phyloP scores from a whole-genome alignment of 2,797 vertebrate genomes.

The Halcyon smyrnensis region DNA sequence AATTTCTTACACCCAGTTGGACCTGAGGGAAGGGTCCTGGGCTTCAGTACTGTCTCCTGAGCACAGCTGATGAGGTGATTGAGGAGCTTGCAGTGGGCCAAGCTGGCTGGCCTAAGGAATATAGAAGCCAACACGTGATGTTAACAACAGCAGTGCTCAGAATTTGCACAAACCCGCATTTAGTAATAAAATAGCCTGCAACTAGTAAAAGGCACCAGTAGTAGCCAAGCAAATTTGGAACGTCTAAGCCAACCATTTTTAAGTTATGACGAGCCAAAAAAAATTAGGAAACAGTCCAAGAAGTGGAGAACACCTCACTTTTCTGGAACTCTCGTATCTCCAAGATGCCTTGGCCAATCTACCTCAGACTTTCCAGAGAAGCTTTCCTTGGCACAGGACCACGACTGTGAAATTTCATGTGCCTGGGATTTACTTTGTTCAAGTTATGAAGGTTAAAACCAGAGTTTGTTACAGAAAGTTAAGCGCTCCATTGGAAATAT shows the following conservation, averaged over 20 bases:
- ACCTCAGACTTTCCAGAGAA: conserved; percentile 63
- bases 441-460: conserved; percentile 23
- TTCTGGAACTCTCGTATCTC: conserved; percentile 63
- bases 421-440: conserved; percentile 26
- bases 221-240: conserved; percentile 59
- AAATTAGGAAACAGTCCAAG: conserved; percentile 61
- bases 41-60: background rate
- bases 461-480: conserved; percentile 15
- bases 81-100: background rate
- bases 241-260: conserved; percentile 49
- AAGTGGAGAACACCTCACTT: conserved; percentile 67
- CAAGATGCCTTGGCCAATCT: conserved; percentile 44
- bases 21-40: background rate
- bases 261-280: conserved; percentile 54
- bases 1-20: background rate
- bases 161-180: conserved; percentile 30
- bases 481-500: conserved; percentile 34
- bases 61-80: conserved; percentile 19
- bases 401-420: conserved; percentile 53
- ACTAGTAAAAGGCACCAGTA: conserved; percentile 49
- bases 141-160: background rate
- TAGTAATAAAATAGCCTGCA: conserved; percentile 56
- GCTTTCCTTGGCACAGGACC: conserved; percentile 47
- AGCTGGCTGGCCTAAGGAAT: background rate
- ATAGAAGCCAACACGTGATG: background rate